Conservation (phyloP, 2,797 vertebrate species). For the Microctenopoma steveboyesi region DNA sequence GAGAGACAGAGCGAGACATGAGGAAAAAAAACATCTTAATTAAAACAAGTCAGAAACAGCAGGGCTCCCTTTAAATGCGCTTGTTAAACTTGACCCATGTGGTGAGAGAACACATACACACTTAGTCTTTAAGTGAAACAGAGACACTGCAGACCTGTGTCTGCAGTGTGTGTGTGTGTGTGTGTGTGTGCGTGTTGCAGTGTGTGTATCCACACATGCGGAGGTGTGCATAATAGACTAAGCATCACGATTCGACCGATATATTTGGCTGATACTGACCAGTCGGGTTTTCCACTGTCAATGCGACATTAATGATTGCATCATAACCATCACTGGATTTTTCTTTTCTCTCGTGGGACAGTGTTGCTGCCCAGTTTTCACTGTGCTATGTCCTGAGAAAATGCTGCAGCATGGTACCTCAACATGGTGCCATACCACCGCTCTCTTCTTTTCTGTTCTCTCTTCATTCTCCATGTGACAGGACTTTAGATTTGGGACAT, state of each 20-base stretch:
- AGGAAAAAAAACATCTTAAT: constrained; percentile 55
- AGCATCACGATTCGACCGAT: constrained; percentile 17
- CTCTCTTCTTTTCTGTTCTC: no score
- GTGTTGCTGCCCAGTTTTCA: not conserved
- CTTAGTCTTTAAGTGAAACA: constrained; percentile 40
- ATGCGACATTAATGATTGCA: not conserved
- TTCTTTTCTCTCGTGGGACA: not conserved
- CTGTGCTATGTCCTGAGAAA: no score
- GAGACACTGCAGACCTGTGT: constrained; percentile 39
- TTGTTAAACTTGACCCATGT: constrained; percentile 66
- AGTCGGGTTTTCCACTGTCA: not conserved
- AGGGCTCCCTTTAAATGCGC: constrained; percentile 64
- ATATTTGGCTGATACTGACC: constrained; percentile 4
- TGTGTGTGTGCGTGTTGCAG: constrained; percentile 18
- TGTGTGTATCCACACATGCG: not conserved
- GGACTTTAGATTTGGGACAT: no score
- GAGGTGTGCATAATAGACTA: not conserved
- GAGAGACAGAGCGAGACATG: constrained; percentile 13
- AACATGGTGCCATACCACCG: no score
- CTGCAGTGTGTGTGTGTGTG: not conserved
- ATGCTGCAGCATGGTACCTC: no score
- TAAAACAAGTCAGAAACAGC: constrained; percentile 61
- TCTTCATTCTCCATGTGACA: no score
- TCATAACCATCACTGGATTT: not conserved
- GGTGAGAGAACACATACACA: constrained; percentile 43